Percentiles rank a stretch among this genome's conserved stretches.
Conservation (phyloP, 2,888 invertebrate species). For the Heliconius erato region DNA sequence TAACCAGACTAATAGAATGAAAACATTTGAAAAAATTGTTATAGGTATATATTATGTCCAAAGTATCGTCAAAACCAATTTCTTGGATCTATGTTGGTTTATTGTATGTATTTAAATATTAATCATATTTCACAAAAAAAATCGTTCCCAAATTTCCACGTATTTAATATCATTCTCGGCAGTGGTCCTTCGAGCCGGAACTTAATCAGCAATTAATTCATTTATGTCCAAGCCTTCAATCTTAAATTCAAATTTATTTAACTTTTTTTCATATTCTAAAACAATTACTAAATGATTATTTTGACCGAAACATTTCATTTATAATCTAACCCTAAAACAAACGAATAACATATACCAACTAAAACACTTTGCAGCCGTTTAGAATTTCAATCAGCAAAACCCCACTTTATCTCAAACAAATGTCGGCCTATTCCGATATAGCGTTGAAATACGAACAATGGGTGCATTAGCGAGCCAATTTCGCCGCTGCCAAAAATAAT, state of each 20-base stretch:
- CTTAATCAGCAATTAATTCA: too few relatives aligned
- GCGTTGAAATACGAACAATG: conserved; percentile 61
- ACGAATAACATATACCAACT: not conserved
- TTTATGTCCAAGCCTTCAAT: not conserved
- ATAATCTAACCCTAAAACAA: not conserved
- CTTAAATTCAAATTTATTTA: not conserved
- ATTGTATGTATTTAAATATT: too few relatives aligned
- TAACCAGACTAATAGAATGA: too few relatives aligned
- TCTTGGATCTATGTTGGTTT: too few relatives aligned
- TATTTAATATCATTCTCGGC: not conserved
- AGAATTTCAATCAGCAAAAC: conserved; percentile 39
- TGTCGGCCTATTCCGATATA: conserved; percentile 51
- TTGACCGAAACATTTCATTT: not conserved
- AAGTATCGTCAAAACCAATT: too few relatives aligned
- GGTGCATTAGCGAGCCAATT: conserved; percentile 63
- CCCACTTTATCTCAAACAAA: conserved; percentile 54
- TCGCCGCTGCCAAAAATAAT: conserved; percentile 56
- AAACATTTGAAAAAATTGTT: too few relatives aligned
- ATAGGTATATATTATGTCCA: too few relatives aligned
- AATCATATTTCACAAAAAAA: too few relatives aligned
- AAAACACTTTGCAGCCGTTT: conserved; percentile 25
- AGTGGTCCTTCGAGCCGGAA: not conserved
- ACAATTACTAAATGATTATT: not conserved
- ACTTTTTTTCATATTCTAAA: not conserved
- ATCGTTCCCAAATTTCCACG: too few relatives aligned